Evolutionary conservation across 2,888 invertebrate genomes (phyloP), one percentile per base, ranked within the genome.

Genomic region (Geotrupes spiniger): DNA sequence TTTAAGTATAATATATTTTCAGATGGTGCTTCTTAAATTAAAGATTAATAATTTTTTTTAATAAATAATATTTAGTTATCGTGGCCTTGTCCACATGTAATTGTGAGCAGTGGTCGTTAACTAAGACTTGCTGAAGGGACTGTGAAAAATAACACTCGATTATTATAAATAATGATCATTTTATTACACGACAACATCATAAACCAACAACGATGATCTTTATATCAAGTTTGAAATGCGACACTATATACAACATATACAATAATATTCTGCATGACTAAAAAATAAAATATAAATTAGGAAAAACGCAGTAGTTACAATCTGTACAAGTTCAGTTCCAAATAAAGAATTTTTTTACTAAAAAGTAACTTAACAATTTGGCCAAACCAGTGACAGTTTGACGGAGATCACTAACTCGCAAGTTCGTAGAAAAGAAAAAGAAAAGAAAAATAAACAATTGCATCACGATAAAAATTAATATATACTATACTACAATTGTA

Each of bases 171-270:
- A 52, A 53, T 56, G 51, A 51, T 57, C 33, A 48, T 57, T 57
- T 58, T 68, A 64, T 64, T 66, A 63, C 66, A 67, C 65, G 68
- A 68, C 68, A 68, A 64, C 64, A n/a, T n/a, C n/a, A 64, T 66
- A 64, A 63, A 68, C 66, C 66, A 70, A 66, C 66, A 63, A 68
- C 60, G 59, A 64, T 57, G 46, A 46, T 61, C 56, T 60, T 61
- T 58, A 59, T 59, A 64, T 63, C 63, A 60, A 64, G 61, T 56
- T 49, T 36, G 61, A 67, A 63, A 66, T 65, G 64, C 64, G 60
- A 69, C 67, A 66, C 69, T 69, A 69, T 69, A 57, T 69, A 69
- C 70, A 70, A 62, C 63, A 68, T 69, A 64, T 66, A 68, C 65
- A 67, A 47, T n/a, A n/a, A n/a, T 43, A 54, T 41, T 29, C 29